Conservation (phyloP, 35 echinoderm and acorn worm species). For the Ophioderma brevispina region DNA sequence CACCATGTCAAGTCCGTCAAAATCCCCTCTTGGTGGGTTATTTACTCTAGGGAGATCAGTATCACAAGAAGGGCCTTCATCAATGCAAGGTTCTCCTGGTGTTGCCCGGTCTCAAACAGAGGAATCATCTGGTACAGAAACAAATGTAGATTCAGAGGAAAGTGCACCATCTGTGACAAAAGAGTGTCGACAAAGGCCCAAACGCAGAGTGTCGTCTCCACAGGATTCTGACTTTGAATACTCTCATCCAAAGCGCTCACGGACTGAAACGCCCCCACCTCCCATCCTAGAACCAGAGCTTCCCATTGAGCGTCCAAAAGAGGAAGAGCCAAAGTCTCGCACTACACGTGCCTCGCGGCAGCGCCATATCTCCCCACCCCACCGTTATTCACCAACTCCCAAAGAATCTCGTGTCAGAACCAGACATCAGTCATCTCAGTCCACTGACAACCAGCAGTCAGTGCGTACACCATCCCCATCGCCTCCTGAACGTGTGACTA, state of each 20-base stretch:
- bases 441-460: neutral
- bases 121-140: no score
- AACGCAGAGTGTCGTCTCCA: neutral
- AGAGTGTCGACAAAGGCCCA: neutral
- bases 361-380: conserved; percentile 19
- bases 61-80: no score
- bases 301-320: neutral
- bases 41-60: no score
- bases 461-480: conserved; percentile 22
- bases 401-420: neutral
- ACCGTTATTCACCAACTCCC: conserved; percentile 3
- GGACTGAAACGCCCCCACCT: neutral
- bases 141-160: neutral
- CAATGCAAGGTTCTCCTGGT: no score
- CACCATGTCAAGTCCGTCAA: conserved; percentile 8
- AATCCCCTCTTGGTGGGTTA: neutral
- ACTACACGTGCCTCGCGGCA: neutral
- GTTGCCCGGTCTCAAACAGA: no score
- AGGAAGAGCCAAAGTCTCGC: neutral
- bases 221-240: neutral
- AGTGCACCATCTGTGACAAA: neutral
- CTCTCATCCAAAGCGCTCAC: neutral
- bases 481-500: conserved; percentile 20
- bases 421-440: neutral
- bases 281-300: neutral